Percentiles rank a stretch among this genome's conserved stretches.
These are phyloP conservation scores for Psilanteris sp. DNA, from an alignment of 1,140 invertebrate genomes.

Conservation along the genomic window DNA sequence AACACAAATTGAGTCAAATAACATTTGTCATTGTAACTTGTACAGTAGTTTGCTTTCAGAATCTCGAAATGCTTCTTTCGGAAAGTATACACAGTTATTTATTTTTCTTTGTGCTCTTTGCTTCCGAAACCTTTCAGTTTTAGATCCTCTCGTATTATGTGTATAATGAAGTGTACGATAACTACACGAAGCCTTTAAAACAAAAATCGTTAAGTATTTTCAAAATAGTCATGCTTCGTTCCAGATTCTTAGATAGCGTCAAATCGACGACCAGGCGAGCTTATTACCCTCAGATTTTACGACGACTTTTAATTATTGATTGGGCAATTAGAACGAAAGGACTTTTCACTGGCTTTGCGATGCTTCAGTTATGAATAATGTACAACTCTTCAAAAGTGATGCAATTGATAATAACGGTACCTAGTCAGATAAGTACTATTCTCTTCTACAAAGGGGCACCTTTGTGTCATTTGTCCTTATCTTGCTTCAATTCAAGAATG, in stretches of 20 bases:
- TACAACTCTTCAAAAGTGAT: constrained; percentile 5
- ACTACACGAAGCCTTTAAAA: constrained; percentile 14
- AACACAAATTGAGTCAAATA: no score
- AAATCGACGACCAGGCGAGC: constrained; percentile 12
- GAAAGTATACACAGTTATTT: neutral
- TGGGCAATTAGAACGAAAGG: constrained; percentile 36
- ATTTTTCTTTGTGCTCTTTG: constrained; percentile 14
- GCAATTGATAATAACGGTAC: constrained; percentile 33
- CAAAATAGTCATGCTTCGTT: constrained; percentile 24
- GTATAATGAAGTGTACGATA: constrained; percentile 27
- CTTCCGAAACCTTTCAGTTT: neutral
- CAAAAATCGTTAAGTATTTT: constrained; percentile 8
- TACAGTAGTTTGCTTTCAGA: neutral
- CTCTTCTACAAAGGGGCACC: constrained; percentile 9
- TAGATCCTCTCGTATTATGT: neutral
- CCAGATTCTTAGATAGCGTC: constrained; percentile 13
- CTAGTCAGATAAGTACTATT: constrained; percentile 24
- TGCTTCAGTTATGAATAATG: constrained; percentile 46
- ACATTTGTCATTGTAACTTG: no score
- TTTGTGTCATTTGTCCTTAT: neutral
- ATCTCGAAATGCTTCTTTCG: neutral
- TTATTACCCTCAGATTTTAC: constrained; percentile 35
- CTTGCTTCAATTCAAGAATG: neutral
- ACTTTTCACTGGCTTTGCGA: constrained; percentile 30
- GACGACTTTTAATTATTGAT: constrained; percentile 55